Base-by-base conservation (phyloP, 2,888 invertebrate species). In the Diaphora mendica region DNA sequence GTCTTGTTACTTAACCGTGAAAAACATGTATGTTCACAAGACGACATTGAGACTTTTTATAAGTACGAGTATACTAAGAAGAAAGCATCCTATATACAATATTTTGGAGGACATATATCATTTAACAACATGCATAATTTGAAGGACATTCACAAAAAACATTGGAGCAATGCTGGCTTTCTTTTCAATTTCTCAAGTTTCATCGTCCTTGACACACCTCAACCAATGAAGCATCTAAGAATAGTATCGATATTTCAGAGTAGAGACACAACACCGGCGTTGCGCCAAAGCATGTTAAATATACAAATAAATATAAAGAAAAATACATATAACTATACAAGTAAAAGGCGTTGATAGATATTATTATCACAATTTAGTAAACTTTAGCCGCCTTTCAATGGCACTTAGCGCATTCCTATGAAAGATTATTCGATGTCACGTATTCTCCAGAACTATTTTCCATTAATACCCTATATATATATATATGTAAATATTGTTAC, bases 301-400 rank as follows among this genome's bases (percentile, higher is more conserved):
- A 55, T 11, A 35, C 8, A 55, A 35, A 55, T 20, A 69, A 20
- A 55, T 77, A 84, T 66, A 15, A 23, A 69, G 35, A 71, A 75
- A 79, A 77, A 74, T 73, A 55, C n/a, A 55, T n/a, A 55, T n/a
- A 55, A 77, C 62, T 80, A 39, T 79, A 44, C 66, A 77, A 71
- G 77, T 75, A 77, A 77, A 77, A 86, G 82, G 82, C 82, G 81
- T 79, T 81, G 79, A 81, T 62, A 83, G 76, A 82, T 77, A 82
- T 79, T 39, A 80, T 82, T 86, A 88, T 86, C 85, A 88, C 86
- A 87, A 84, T 86, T 86, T 83, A 77, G 82, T 83, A 81, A 77
- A 83, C 78, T 80, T 82, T 74, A 79, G 79, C 81, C 85, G 81
- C 84, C 78, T 79, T 71, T 79, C 62, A 72, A 87, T 87, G 87